Evolutionary conservation across 2,888 invertebrate species (phyloP), one percentile per base, ranked within the genome.

Genomic region (Ophion ellenae): DNA sequence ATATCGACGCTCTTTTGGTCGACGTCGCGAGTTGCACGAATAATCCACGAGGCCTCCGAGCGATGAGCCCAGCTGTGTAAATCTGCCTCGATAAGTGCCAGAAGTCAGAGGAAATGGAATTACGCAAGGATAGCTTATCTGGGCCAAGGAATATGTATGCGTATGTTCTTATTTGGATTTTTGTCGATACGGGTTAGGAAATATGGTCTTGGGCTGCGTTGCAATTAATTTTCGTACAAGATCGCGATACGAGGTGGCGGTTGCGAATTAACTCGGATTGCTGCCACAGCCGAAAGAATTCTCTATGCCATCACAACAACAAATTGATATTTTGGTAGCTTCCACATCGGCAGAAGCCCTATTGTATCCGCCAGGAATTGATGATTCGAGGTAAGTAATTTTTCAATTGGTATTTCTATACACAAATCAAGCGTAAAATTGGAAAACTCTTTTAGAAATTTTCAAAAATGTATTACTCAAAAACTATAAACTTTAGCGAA

Each of bases 31-130:
- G 64, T 61, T 59, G 36, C 7, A 20, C 45, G 45, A 70, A 57
- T 20, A 73, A 81, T n/a, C 47, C 32, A 14, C 47, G 77, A 40
- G 57, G 6, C 40, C 53, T 5, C 53, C 53, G 14, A 4, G 47
- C 11, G 47, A 47, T 53, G 36, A 24, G 57, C 67, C 47, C 86
- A 86, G 80, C 86, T 86, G 86, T 86, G 80, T 80, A 74, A 86
- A 86, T 83, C 69, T 14, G 14, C 6, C 47, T 67, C 59, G 47
- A 20, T 14, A 57, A 59, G n/a, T 10, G 1, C 36, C 59, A 59
- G 36, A 57, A 73, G 20, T 73, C 59, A 57, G 53, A n/a, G 32
- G 57, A 36, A 73, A 36, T 32, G 57, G 67, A 45, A 45, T 45
- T 45, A n/a, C 53, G 61, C 45, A 20, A 40, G 11, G 66, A 66